Percentiles rank a stretch among this genome's conserved stretches.
Evolutionary conservation across 2,113 vertebrate species (phyloP).

Genomic region (Dissostichus mawsoni): DNA sequence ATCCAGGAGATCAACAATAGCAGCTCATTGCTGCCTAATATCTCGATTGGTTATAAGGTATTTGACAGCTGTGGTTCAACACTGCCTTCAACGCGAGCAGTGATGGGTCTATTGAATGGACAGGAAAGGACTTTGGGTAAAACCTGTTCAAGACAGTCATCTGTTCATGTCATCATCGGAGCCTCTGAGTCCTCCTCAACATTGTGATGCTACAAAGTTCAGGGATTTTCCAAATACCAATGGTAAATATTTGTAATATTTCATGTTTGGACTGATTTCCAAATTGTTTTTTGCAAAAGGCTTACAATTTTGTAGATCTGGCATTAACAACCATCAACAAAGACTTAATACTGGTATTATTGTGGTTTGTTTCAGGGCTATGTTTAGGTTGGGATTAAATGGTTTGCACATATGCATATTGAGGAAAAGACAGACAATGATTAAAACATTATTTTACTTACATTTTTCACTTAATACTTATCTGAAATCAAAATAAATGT

Average conservation of each 20-base stretch:
- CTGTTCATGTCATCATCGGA: constrained; percentile 82
- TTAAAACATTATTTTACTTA: neutral
- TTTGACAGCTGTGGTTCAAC: constrained; percentile 83
- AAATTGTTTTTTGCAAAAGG: neutral
- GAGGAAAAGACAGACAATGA: neutral
- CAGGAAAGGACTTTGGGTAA: constrained; percentile 44
- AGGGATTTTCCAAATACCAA: constrained; percentile 82
- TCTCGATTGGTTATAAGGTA: constrained; percentile 81
- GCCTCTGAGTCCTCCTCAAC: constrained; percentile 84
- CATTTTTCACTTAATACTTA: neutral
- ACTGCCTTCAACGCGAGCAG: constrained; percentile 73
- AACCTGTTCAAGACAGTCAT: constrained; percentile 64
- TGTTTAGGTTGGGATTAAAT: neutral
- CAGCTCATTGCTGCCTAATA: constrained; percentile 76
- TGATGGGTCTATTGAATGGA: constrained; percentile 80
- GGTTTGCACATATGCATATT: neutral
- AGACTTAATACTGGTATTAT: neutral
- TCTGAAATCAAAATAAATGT: neutral
- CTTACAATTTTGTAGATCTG: neutral
- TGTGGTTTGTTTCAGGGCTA: neutral
- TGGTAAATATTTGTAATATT: constrained; percentile 69
- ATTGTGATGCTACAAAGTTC: constrained; percentile 79
- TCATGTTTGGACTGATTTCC: neutral
- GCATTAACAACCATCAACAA: neutral
- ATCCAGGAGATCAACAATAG: constrained; percentile 85